phyloP scores from a whole-genome alignment of 2,888 invertebrate genomes.

The Mellilla xanthometata region DNA sequence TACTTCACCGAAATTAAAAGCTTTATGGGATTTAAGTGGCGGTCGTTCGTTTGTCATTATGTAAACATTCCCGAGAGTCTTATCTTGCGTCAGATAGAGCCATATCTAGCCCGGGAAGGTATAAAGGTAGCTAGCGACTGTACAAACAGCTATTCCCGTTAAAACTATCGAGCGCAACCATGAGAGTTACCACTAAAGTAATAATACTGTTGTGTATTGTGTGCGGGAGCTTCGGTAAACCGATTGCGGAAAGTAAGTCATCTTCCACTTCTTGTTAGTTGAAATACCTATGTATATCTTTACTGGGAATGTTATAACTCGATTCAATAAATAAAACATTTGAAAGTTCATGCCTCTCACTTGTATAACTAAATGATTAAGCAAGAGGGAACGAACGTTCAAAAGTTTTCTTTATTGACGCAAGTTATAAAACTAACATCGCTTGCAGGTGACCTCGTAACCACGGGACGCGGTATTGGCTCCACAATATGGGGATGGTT shows the following conservation, averaged over 20 bases:
- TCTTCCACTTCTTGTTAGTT: conserved; percentile 1
- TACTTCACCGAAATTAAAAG: conserved; percentile 45
- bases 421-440: too few species aligned
- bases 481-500: conserved; percentile 74
- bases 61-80: conserved; percentile 74
- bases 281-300: too few species aligned
- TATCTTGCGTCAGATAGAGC: conserved; percentile 70
- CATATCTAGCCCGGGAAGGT: conserved; percentile 46
- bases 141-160: conserved; percentile 61
- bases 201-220: conserved; percentile 48
- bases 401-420: too few species aligned
- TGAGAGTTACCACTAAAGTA: conserved; percentile 45
- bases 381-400: too few species aligned
- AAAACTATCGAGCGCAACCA: conserved; percentile 41
- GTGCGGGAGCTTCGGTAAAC: conserved; percentile 52
- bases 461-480: conserved; percentile 60
- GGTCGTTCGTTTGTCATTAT: conserved; percentile 66
- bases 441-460: conserved; percentile 60
- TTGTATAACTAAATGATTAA: too few species aligned
- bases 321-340: too few species aligned
- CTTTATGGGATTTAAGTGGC: conserved; percentile 37
- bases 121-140: conserved; percentile 59
- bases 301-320: conserved; percentile 10
- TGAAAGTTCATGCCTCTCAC: too few species aligned
- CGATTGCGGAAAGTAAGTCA: conserved; percentile 58